These are phyloP conservation scores for Malthinus flaveolus DNA, from an alignment of 2,888 invertebrate species.

Conservation along the genomic window DNA sequence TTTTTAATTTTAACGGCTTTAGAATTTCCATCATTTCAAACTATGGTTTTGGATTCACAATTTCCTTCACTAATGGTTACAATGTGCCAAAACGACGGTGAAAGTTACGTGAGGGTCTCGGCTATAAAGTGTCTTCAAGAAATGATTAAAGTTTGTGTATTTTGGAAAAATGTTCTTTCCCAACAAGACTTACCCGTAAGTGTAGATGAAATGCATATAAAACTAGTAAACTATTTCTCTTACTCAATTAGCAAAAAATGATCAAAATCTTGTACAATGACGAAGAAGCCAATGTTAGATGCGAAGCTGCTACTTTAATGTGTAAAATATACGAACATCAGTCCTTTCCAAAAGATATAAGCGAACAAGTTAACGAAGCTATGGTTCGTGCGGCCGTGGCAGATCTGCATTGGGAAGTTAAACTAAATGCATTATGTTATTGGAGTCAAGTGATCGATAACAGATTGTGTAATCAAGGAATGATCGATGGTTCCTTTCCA, in stretches of 20 bases:
- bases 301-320: slow-evolving; percentile 70
- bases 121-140: slow-evolving; percentile 72
- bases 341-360: slow-evolving; percentile 60
- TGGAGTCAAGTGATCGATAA: slow-evolving; percentile 71
- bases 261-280: slow-evolving; percentile 65
- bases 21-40: slow-evolving; percentile 81
- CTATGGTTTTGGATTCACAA: slow-evolving; percentile 66
- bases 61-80: slow-evolving; percentile 67
- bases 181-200: slow-evolving; percentile 66
- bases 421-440: slow-evolving; percentile 69
- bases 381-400: slow-evolving; percentile 68
- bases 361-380: slow-evolving; percentile 62
- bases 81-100: slow-evolving; percentile 69
- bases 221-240: slow-evolving; percentile 23
- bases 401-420: slow-evolving; percentile 85
- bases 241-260: slow-evolving; percentile 53
- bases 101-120: slow-evolving; percentile 76
- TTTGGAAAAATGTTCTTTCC: slow-evolving; percentile 68
- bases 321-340: slow-evolving; percentile 68
- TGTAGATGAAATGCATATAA: slow-evolving; percentile 11
- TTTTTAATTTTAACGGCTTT: slow-evolving; percentile 40
- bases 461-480: slow-evolving; percentile 74
- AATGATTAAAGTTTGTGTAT: slow-evolving; percentile 64
- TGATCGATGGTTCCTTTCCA: slow-evolving; percentile 80
- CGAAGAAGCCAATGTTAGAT: slow-evolving; percentile 76